Evolutionary conservation across 2,797 vertebrate genomes (phyloP).

Genomic region (Gastrophryne carolinensis): DNA sequence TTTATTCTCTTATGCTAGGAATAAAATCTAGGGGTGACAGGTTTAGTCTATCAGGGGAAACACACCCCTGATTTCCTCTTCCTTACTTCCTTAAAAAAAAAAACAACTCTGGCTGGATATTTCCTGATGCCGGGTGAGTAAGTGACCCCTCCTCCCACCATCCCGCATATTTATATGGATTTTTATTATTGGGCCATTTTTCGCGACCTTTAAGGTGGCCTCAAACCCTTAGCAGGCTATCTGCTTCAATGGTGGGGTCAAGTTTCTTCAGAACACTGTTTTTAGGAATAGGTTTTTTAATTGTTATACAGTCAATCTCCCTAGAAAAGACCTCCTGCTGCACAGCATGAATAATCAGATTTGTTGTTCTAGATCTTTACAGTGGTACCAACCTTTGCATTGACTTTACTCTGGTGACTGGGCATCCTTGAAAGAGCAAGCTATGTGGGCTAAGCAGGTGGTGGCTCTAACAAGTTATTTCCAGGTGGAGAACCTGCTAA

Average conservation of each 20-base stretch:
- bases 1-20: too few species aligned
- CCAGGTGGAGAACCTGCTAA: not conserved
- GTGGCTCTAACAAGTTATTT: not conserved
- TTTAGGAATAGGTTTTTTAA: not conserved
- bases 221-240: not conserved
- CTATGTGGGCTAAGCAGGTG: not conserved
- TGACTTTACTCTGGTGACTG: not conserved
- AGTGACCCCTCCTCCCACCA: too few species aligned
- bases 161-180: too few species aligned
- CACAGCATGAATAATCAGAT: not conserved
- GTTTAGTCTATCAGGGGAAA: too few species aligned
- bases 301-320: not conserved
- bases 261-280: not conserved
- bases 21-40: too few species aligned
- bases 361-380: not conserved
- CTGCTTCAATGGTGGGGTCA: not conserved
- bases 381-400: not conserved
- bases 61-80: too few species aligned
- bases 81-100: too few species aligned
- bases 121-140: too few species aligned
- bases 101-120: too few species aligned
- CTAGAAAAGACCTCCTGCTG: not conserved
- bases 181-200: too few species aligned
- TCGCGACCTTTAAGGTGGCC: not conserved
- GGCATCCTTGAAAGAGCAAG: not conserved